A percentile compares a stretch with the other conserved stretches of the same genome.
These are phyloP conservation scores for Caenorhabditis sp. DNA, from an alignment of 2,888 invertebrate genomes.

Conservation along the genomic window DNA sequence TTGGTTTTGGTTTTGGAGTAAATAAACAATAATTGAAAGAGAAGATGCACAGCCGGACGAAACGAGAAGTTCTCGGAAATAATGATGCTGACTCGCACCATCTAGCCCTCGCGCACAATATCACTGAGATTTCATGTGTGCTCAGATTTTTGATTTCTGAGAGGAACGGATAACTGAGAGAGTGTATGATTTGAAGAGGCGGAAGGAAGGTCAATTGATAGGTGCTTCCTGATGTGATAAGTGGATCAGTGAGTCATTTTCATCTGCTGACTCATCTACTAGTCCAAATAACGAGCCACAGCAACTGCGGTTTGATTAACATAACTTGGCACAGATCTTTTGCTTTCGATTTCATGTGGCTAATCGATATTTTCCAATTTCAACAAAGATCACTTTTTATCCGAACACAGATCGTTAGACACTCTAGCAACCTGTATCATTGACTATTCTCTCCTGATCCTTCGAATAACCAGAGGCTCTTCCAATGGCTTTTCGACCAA, in stretches of 20 bases:
- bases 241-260: constrained; percentile 31
- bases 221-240: constrained; percentile 18
- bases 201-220: constrained; percentile 36
- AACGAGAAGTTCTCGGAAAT: constrained; percentile 56
- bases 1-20: constrained; percentile 61
- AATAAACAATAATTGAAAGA: constrained; percentile 52
- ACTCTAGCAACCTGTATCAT: constrained; percentile 6
- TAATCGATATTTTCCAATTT: neutral
- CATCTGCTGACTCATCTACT: neutral
- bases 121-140: constrained; percentile 46
- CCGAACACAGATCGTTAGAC: neutral
- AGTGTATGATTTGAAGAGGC: neutral
- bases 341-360: no score
- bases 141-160: constrained; percentile 52
- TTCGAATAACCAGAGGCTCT: constrained; percentile 9
- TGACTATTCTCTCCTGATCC: neutral
- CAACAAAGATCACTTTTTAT: constrained; percentile 2
- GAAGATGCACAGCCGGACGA: constrained; percentile 37
- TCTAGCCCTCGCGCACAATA: constrained; percentile 23
- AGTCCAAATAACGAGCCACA: neutral
- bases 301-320: no score
- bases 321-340: no score
- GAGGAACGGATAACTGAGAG: constrained; percentile 38
- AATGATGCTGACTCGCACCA: constrained; percentile 47
- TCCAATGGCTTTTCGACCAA: constrained; percentile 48